Percentiles rank a stretch among this genome's conserved stretches.
Conservation (phyloP, 2,888 invertebrate genomes). For the Colostygia pectinataria region DNA sequence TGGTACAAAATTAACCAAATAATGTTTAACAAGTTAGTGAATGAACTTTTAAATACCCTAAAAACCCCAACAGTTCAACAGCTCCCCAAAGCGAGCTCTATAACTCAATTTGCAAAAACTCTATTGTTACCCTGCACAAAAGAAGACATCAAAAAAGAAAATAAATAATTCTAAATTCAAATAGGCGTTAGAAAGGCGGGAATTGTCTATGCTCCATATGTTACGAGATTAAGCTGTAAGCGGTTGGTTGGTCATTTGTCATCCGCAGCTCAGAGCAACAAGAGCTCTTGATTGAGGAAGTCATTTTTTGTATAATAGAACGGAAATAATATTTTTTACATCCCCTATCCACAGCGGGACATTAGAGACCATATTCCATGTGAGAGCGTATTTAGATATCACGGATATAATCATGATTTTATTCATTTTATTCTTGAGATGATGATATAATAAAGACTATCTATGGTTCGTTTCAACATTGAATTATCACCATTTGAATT, state of each 20-base stretch:
- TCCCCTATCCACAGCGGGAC: constrained; percentile 59
- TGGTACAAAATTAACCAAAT: constrained; percentile 69
- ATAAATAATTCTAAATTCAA: constrained; percentile 64
- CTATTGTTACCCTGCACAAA: constrained; percentile 74
- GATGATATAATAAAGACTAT: no score
- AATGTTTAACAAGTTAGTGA: constrained; percentile 64
- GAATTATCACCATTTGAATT: constrained; percentile 6
- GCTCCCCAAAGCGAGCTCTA: constrained; percentile 51
- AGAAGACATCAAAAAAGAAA: constrained; percentile 75
- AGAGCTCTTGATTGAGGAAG: constrained; percentile 79
- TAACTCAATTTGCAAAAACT: constrained; percentile 75
- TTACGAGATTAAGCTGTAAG: constrained; percentile 75
- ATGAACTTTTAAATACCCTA: constrained; percentile 65
- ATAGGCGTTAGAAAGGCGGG: constrained; percentile 54
- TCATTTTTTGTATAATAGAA: constrained; percentile 73
- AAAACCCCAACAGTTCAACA: constrained; percentile 60
- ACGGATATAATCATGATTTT: constrained; percentile 27
- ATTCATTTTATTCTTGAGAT: constrained; percentile 27
- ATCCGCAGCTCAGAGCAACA: constrained; percentile 51
- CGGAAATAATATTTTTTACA: constrained; percentile 78
- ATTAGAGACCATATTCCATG: constrained; percentile 58
- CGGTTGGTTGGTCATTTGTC: constrained; percentile 76
- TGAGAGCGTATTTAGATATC: constrained; percentile 37
- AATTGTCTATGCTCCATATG: constrained; percentile 75
- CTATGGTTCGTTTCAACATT: no score